Base-by-base conservation (phyloP, 2,113 vertebrate genomes). In the Cariama cristata region DNA sequence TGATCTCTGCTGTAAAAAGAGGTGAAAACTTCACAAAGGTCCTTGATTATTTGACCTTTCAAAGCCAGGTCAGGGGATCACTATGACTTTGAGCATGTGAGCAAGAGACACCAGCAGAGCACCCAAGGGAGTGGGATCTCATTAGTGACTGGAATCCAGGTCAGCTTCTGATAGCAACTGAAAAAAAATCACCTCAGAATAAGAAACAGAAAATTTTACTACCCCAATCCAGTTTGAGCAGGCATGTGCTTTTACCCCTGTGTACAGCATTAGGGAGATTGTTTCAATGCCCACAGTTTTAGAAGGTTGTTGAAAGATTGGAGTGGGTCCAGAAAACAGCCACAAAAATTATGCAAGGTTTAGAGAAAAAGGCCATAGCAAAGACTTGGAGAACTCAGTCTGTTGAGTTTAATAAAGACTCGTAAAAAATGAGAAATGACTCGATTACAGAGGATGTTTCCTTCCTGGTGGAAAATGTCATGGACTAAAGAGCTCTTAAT, bases 221-320 rank as follows among this genome's bases (percentile, higher is more conserved):
- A 68, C 32, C 19, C 32, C n/a, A 58, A 10, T 76, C 69, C 45
- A 69, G 74, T 82, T n/a, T 94, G 30, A 93, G 53, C 60, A 87
- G 56, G 63, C 44, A 55, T 64, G 24, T 59, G 45, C 24, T 73
- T 96, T 94, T 82, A 72, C 72, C 21, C 7, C 28, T 79, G n/a
- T 72, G 40, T 42, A 79, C 35, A 60, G 44, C 27, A 45, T 73
- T 58, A 80, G 26, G 49, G 45, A 76, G 68, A 56, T 23, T 67
- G 52, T 68, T 96, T 80, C 85, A 93, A 73, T 16, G 8, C 9
- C 55, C 73, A 75, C 4, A 2, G 44, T 82, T 96, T 72, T 67
- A 95, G 69, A 83, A 73, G 66, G 28, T 33, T 91, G 47, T 85
- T 93, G 80, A 85, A 96, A 90, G 69, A 90, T 10, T 75, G 33